Percentiles rank a stretch among this genome's conserved stretches.
phyloP scores from a whole-genome alignment of 1,140 invertebrate species.

The Macrocentrus cingulum region DNA sequence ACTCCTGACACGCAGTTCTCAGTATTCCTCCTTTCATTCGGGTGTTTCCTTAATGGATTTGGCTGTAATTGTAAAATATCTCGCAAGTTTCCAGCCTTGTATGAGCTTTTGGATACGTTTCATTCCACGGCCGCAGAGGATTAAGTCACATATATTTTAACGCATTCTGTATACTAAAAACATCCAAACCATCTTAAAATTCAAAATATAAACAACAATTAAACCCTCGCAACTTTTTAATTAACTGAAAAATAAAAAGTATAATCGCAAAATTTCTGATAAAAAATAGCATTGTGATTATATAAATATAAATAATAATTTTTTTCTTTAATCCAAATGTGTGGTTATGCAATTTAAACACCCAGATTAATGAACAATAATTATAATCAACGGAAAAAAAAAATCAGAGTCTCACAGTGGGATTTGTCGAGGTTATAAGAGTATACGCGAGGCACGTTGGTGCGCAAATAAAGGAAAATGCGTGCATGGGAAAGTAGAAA shows the following conservation, averaged over 20 bases:
- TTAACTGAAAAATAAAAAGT: neutral
- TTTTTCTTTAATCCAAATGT: too few species aligned
- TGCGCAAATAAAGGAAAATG: constrained; percentile 56
- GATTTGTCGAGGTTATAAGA: neutral
- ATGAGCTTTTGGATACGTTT: constrained; percentile 26
- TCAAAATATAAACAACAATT: too few species aligned
- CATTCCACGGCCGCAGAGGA: constrained; percentile 17
- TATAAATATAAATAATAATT: too few species aligned
- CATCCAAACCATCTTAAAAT: too few species aligned
- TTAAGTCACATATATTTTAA: neutral
- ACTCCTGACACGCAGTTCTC: constrained; percentile 19
- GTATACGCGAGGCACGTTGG: too few species aligned
- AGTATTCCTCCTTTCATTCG: constrained; percentile 9
- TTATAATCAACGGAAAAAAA: neutral
- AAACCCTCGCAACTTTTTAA: too few species aligned
- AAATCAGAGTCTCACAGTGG: neutral
- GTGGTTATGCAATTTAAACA: too few species aligned
- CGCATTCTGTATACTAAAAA: neutral
- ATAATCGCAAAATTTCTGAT: too few species aligned
- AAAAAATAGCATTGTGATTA: too few species aligned
- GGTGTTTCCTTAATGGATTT: constrained; percentile 53
- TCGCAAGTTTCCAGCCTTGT: constrained; percentile 36
- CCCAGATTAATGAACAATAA: too few species aligned
- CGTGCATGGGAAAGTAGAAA: constrained; percentile 50
- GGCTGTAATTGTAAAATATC: constrained; percentile 54